phyloP scores from a whole-genome alignment of 2,113 vertebrate genomes.

The Mastomys coucha region DNA sequence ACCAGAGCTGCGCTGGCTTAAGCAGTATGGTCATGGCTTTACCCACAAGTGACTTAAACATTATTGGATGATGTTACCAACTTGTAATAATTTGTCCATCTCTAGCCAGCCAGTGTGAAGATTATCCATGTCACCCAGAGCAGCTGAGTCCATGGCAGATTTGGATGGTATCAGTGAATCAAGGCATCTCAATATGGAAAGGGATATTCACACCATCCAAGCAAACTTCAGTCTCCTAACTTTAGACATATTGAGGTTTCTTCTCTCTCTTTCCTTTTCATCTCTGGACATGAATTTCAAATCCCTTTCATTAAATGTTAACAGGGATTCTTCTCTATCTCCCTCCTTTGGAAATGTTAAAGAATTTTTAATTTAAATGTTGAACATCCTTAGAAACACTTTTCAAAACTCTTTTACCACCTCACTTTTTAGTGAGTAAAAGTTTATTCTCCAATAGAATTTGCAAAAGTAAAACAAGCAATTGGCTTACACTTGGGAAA shows the following conservation, averaged over 20 bases:
- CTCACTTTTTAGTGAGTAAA: conserved; percentile 18
- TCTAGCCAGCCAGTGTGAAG: not conserved
- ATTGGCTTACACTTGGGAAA: conserved; percentile 36
- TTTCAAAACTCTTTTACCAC: conserved; percentile 54
- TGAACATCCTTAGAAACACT: not conserved
- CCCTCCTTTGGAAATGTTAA: conserved; percentile 42
- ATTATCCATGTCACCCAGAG: not conserved
- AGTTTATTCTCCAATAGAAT: conserved; percentile 50
- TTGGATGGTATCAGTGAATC: conserved; percentile 30
- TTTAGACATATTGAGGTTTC: conserved; percentile 28
- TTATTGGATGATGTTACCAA: not conserved
- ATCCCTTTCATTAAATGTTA: conserved; percentile 51
- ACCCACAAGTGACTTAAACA: conserved; percentile 24
- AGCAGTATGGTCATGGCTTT: not conserved
- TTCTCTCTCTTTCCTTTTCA: conserved; percentile 48
- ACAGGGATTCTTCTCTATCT: not conserved
- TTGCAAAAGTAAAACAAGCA: not conserved
- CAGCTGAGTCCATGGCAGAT: not conserved
- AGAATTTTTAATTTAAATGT: conserved; percentile 49
- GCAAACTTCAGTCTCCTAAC: not conserved
- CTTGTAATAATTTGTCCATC: conserved; percentile 9
- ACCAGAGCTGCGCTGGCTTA: not conserved
- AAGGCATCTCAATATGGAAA: conserved; percentile 16
- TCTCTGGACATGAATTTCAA: conserved; percentile 29
- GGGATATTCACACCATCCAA: not conserved